Percentiles rank a stretch among this genome's conserved stretches.
Conservation (phyloP, 2,888 invertebrate species). For the Drosophila barbarae region DNA sequence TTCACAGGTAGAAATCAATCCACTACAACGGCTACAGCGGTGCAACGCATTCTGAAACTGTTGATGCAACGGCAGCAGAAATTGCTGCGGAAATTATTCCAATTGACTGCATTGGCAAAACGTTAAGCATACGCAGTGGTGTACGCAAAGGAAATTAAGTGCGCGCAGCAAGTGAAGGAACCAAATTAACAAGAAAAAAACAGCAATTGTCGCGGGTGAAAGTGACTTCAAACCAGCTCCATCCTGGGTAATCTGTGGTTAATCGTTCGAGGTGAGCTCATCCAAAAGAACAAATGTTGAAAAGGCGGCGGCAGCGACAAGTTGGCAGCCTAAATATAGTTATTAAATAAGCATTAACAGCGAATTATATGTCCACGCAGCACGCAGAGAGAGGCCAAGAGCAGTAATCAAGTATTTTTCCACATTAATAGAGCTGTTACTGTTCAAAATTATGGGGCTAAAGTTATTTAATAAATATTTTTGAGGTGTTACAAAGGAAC, state of each 20-base stretch:
- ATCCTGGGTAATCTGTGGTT: slow-evolving; percentile 78
- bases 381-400: slow-evolving; percentile 17
- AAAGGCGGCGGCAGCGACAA: slow-evolving; percentile 30
- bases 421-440: not conserved
- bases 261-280: slow-evolving; percentile 73
- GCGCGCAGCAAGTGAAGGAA: slow-evolving; percentile 32
- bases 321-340: slow-evolving; percentile 44
- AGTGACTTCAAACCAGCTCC: slow-evolving; percentile 46
- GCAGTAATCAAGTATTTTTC: slow-evolving; percentile 10
- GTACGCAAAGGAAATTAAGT: slow-evolving; percentile 24
- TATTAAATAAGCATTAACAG: slow-evolving; percentile 62
- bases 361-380: not conserved
- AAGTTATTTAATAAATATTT: not conserved
- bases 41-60: slow-evolving; percentile 78
- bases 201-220: slow-evolving; percentile 29
- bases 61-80: slow-evolving; percentile 79
- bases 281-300: not conserved
- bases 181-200: not conserved
- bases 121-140: slow-evolving; percentile 64
- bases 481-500: too few relatives aligned
- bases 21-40: slow-evolving; percentile 79
- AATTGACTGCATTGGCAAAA: slow-evolving; percentile 71
- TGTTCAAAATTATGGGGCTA: not conserved
- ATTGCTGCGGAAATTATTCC: slow-evolving; percentile 77
- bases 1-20: slow-evolving; percentile 51